These are phyloP conservation scores for Lissonota sp. DNA, from an alignment of 2,888 invertebrate genomes.

Conservation along the genomic window DNA sequence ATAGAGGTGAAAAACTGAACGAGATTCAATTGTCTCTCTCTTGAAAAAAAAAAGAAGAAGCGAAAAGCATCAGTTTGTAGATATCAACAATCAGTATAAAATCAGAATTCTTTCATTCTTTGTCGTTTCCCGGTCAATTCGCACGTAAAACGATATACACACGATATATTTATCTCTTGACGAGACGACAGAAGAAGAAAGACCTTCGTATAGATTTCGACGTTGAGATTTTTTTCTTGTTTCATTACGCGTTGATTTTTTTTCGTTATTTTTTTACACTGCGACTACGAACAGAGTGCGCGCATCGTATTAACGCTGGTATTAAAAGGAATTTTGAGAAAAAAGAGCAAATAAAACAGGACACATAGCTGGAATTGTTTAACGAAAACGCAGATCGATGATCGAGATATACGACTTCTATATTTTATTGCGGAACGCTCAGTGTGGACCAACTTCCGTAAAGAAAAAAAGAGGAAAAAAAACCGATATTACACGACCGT, in stretches of 20 bases:
- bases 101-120: slow-evolving; percentile 57
- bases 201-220: slow-evolving; percentile 37
- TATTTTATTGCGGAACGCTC: slow-evolving; percentile 61
- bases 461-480: slow-evolving; percentile 48
- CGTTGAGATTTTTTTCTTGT: not conserved
- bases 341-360: slow-evolving; percentile 10
- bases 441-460: slow-evolving; percentile 66
- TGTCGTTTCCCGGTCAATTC: slow-evolving; percentile 61
- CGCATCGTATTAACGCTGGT: slow-evolving; percentile 9
- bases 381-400: slow-evolving; percentile 41
- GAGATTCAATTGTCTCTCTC: slow-evolving; percentile 59
- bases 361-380: slow-evolving; percentile 51
- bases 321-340: slow-evolving; percentile 2
- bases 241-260: slow-evolving; percentile 36
- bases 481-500: slow-evolving; percentile 19
- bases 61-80: slow-evolving; percentile 61
- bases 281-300: slow-evolving; percentile 4
- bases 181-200: slow-evolving; percentile 3
- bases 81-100: slow-evolving; percentile 56
- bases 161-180: slow-evolving; percentile 33
- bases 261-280: slow-evolving; percentile 12
- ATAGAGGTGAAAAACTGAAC: slow-evolving; percentile 62
- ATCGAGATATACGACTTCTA: slow-evolving; percentile 37
- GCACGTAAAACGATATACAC: slow-evolving; percentile 11
- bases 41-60: slow-evolving; percentile 23